These are phyloP conservation scores for Triops longicaudatus DNA, from an alignment of 1,140 invertebrate genomes.

Conservation along the genomic window DNA sequence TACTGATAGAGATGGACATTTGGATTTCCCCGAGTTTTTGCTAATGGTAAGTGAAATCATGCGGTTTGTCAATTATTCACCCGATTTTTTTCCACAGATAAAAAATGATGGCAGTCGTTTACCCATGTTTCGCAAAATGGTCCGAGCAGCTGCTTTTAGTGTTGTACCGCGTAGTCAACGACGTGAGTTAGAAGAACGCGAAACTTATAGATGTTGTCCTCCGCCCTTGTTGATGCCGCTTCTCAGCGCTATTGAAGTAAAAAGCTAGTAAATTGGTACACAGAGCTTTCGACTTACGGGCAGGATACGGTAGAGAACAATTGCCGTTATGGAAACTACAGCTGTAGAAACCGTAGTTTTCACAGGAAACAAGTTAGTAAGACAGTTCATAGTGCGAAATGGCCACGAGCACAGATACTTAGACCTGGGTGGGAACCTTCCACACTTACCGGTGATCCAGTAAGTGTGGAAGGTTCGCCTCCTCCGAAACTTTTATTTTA, in stretches of 20 bases:
- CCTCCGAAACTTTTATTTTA: too few species aligned
- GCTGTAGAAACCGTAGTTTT: neutral
- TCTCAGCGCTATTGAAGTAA: conserved; percentile 43
- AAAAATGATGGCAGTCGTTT: conserved; percentile 11
- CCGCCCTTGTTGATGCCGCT: conserved; percentile 75
- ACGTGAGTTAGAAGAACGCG: conserved; percentile 62
- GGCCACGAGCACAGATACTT: too few species aligned
- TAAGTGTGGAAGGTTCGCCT: too few species aligned
- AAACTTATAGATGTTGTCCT: conserved; percentile 75
- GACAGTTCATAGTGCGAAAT: too few species aligned
- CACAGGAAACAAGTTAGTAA: too few species aligned
- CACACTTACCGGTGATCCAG: too few species aligned
- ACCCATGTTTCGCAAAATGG: conserved; percentile 28
- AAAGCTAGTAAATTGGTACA: neutral
- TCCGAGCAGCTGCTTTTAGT: conserved; percentile 29
- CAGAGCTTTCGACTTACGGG: too few species aligned
- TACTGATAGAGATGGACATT: conserved; percentile 57
- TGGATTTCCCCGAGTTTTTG: conserved; percentile 71
- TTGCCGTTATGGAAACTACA: neutral
- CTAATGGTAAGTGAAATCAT: conserved; percentile 51
- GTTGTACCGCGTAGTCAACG: conserved; percentile 30
- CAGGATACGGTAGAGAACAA: too few species aligned
- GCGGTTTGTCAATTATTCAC: neutral
- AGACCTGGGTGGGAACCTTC: too few species aligned
- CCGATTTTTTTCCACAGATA: conserved; percentile 6